Conservation (phyloP, 92 coral and sea anemone genomes). For the Bergia sp. region DNA sequence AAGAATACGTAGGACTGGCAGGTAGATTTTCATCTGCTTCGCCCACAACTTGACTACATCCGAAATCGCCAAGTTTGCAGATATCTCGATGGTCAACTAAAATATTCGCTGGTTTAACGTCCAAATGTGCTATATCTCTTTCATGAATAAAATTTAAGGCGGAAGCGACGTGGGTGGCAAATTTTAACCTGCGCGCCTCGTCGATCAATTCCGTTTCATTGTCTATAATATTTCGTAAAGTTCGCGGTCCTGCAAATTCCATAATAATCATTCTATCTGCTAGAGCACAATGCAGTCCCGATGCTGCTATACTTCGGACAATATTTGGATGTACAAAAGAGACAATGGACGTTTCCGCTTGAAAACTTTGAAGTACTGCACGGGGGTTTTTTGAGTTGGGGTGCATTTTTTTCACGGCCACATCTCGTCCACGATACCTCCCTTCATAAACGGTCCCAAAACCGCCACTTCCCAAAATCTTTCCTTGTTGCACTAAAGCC, state of each 20-base stretch:
- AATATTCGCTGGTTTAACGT: slow-evolving; percentile 94
- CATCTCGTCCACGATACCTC: slow-evolving; percentile 73
- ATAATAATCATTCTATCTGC: slow-evolving; percentile 81
- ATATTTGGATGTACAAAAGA: slow-evolving; percentile 91
- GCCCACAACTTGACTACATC: slow-evolving; percentile 92
- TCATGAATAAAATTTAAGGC: slow-evolving; percentile 88
- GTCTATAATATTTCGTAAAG: slow-evolving; percentile 82
- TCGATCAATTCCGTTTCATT: slow-evolving; percentile 75
- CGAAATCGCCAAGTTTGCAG: slow-evolving; percentile 97
- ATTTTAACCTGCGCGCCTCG: slow-evolving; percentile 76
- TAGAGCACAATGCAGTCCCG: slow-evolving; percentile 67
- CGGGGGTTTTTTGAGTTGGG: slow-evolving; percentile 90
- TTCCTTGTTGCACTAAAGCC: slow-evolving; percentile 75
- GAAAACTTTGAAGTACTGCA: slow-evolving; percentile 93
- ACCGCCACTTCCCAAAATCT: slow-evolving; percentile 93
- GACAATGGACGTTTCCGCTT: slow-evolving; percentile 89
- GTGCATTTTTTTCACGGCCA: slow-evolving; percentile 89
- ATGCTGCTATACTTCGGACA: slow-evolving; percentile 82
- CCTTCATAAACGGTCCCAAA: slow-evolving; percentile 95
- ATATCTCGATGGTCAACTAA: slow-evolving; percentile 82
- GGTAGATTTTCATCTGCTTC: slow-evolving; percentile 90
- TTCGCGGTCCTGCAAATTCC: slow-evolving; percentile 94
- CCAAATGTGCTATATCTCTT: slow-evolving; percentile 93
- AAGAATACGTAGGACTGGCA: slow-evolving; percentile 98
- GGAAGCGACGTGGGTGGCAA: slow-evolving; percentile 79